Evolutionary conservation across 2,888 invertebrate species (phyloP), one percentile per base, ranked within the genome.

Genomic region (Keiferia lycopersicella): DNA sequence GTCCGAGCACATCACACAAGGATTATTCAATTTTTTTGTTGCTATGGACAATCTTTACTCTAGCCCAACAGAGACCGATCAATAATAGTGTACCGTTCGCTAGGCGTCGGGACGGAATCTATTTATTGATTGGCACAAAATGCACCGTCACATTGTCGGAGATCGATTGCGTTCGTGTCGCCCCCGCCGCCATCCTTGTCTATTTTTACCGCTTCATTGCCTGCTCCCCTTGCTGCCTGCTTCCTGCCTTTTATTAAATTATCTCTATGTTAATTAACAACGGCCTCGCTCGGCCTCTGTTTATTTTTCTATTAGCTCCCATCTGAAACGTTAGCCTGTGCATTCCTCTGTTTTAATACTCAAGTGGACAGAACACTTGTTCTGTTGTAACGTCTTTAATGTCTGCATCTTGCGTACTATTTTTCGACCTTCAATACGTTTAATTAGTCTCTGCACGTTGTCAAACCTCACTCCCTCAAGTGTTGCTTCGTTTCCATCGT

Each of bases 141-240:
- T 87, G 86, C 87, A 86, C 83, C 77, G 80, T 69, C 79, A 81
- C 80, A 83, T 86, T 85, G 85, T 86, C 77, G 73, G 16, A 86
- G 84, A 88, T 91, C 90, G 91, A 89, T 90, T 83, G 83, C 80
- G 83, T 81, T 83, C 79, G 82, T 77, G 81, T 84, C 85, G 83
- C 85, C 87, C 88, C 84, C 86, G 78, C 84, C 39, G 14, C 22
- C 26, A 53, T 59, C 38, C 56, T 56, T 50, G 77, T 89, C 91
- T 91, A 91, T 91, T 91, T 91, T 91, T 91, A 91, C 90, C 89
- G 91, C 91, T 89, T 88, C 91, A 91, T 91, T 88, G 91, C 88
- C 78, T 87, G 81, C 89, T 89, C 91, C 91, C 90, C 91, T 90
- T 87, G 79, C 80, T 81, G 86, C 82, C 78, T 80, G 88, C 81